A percentile compares a stretch with the other conserved stretches of the same genome.
Conservation (phyloP, 2,113 vertebrate species). For the Tragulus kanchil region DNA sequence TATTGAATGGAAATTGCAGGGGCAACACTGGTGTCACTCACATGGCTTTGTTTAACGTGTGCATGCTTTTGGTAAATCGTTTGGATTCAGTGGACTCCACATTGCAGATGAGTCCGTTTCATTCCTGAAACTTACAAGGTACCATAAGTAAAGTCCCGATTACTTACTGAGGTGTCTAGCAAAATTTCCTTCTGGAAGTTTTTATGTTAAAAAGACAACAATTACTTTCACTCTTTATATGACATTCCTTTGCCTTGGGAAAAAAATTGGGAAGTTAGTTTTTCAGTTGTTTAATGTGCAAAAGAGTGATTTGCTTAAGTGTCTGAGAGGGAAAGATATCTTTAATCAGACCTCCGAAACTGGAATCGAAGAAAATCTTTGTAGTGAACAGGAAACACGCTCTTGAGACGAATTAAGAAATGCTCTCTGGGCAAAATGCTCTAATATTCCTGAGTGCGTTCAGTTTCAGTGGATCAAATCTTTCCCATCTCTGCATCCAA, state of each 20-base stretch:
- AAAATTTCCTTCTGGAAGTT: constrained; percentile 50
- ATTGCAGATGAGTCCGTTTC: constrained; percentile 48
- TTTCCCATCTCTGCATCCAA: constrained; percentile 92
- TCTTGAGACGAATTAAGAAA: constrained; percentile 81
- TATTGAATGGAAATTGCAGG: constrained; percentile 72
- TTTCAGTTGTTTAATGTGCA: constrained; percentile 72
- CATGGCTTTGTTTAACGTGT: not conserved
- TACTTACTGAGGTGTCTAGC: not conserved
- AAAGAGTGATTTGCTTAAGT: constrained; percentile 45
- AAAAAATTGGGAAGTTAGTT: constrained; percentile 57
- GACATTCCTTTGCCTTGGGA: not conserved
- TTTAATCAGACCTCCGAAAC: constrained; percentile 76
- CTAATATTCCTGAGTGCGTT: constrained; percentile 79
- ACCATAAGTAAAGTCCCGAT: constrained; percentile 24
- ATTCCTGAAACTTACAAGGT: constrained; percentile 70
- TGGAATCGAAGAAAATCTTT: constrained; percentile 64
- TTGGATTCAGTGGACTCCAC: constrained; percentile 57
- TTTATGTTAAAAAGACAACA: not conserved
- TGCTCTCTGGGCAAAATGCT: constrained; percentile 48
- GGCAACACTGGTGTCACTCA: constrained; percentile 62
- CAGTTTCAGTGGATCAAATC: constrained; percentile 88
- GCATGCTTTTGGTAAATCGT: constrained; percentile 56
- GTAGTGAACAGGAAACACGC: constrained; percentile 73
- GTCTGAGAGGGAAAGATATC: constrained; percentile 71
- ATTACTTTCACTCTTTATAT: not conserved